Conservation (phyloP, 1,140 invertebrate species). For the Vanessa tameamea region DNA sequence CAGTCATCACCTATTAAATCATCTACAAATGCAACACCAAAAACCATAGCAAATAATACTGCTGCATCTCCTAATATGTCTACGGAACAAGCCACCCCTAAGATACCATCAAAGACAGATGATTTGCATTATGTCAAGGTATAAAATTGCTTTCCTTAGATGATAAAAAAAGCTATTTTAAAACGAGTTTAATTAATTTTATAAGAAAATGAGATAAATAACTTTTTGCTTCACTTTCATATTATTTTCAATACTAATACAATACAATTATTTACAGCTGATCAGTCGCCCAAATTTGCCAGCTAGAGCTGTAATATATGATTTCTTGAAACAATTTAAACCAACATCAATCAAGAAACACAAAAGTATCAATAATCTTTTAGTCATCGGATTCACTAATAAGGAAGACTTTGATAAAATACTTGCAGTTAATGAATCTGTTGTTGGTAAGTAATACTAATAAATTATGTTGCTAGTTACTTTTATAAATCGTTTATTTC, state of each 20-base stretch:
- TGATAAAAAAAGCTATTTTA: no score
- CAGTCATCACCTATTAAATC: constrained; percentile 9
- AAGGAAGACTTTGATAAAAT: constrained; percentile 53
- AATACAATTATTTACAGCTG: constrained; percentile 42
- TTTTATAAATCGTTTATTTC: neutral
- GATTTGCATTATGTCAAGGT: constrained; percentile 47
- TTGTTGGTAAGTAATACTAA: constrained; percentile 49
- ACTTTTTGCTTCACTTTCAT: no score
- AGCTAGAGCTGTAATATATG: constrained; percentile 48
- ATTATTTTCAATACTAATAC: neutral
- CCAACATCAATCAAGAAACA: constrained; percentile 62
- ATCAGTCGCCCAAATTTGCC: constrained; percentile 54
- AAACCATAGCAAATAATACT: neutral
- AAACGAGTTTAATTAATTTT: no score
- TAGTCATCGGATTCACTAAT: constrained; percentile 60
- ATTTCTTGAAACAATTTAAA: constrained; percentile 56
- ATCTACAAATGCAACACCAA: neutral
- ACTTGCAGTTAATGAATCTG: constrained; percentile 45
- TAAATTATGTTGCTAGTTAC: constrained; percentile 12
- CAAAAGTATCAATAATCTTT: constrained; percentile 55
- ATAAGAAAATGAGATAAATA: no score
- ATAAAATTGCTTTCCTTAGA: neutral
- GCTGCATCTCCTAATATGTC: neutral
- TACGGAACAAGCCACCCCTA: constrained; percentile 22
- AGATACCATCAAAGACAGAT: constrained; percentile 19